Evolutionary conservation across 2,888 invertebrate genomes (phyloP).

Genomic region (Zygaena filipendulae): DNA sequence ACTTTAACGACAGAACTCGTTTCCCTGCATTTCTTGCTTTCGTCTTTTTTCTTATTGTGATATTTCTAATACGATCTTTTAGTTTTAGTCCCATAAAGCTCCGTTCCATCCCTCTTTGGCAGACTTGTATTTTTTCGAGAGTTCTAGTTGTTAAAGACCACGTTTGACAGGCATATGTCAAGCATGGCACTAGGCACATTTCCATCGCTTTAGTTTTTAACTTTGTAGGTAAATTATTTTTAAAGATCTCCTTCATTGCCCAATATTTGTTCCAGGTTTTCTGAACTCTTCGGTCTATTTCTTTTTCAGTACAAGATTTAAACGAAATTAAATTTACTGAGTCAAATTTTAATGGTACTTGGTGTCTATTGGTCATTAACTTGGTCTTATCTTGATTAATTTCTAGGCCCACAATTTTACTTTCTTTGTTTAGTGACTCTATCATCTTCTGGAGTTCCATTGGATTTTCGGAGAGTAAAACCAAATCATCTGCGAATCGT

Average conservation of each 20-base stretch:
- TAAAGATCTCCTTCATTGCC: conserved; percentile 3
- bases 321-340: conserved; percentile 9
- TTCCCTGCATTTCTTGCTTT: conserved; percentile 4
- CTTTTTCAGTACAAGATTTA: conserved; percentile 6
- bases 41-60: conserved; percentile 3
- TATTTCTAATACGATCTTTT: conserved; percentile 3
- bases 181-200: conserved; percentile 3
- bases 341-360: conserved; percentile 1
- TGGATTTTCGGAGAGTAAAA: neutral
- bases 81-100: conserved; percentile 6
- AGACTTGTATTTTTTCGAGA: conserved; percentile 1
- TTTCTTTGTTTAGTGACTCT: neutral
- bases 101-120: conserved; percentile 11
- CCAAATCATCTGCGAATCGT: conserved; percentile 2
- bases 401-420: conserved; percentile 3
- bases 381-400: conserved; percentile 7
- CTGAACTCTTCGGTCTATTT: conserved; percentile 8
- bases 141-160: conserved; percentile 2
- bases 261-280: conserved; percentile 13
- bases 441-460: neutral
- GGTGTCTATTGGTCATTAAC: conserved; percentile 5
- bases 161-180: conserved; percentile 9
- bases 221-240: conserved; percentile 1
- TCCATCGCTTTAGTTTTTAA: conserved; percentile 4
- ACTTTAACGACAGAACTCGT: conserved; percentile 4